Conservation (phyloP, 2,888 invertebrate species). For the Nemapogon koenigi region DNA sequence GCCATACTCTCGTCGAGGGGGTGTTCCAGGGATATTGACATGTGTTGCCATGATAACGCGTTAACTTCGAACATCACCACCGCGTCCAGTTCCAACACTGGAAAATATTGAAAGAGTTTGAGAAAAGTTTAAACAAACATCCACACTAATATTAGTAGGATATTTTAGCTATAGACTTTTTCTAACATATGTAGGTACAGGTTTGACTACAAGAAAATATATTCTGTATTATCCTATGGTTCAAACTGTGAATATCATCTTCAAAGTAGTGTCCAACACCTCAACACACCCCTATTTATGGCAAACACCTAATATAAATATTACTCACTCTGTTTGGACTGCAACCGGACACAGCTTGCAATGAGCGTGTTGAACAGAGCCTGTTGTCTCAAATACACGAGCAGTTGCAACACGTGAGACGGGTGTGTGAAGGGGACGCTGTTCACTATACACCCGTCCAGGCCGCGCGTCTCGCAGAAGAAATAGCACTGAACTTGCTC, state of each 20-base stretch:
- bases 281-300: too few species aligned
- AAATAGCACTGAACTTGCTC: conserved; percentile 95
- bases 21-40: conserved; percentile 91
- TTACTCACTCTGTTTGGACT: conserved; percentile 75
- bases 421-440: conserved; percentile 94
- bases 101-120: too few species aligned
- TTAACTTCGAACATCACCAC: conserved; percentile 92
- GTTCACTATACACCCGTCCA: conserved; percentile 76
- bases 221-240: too few species aligned
- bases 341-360: conserved; percentile 85
- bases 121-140: too few species aligned
- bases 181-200: too few species aligned
- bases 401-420: conserved; percentile 87
- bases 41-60: conserved; percentile 87
- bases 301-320: too few species aligned
- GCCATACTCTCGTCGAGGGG: conserved; percentile 92
- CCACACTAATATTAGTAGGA: too few species aligned
- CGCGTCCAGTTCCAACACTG: conserved; percentile 69
- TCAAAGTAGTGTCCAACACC: too few species aligned
- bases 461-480: conserved; percentile 79
- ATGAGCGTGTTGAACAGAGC: conserved; percentile 90
- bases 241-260: too few species aligned
- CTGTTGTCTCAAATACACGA: conserved; percentile 86
- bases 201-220: too few species aligned
- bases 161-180: too few species aligned